These are phyloP conservation scores for Drosophila sproati DNA, from an alignment of 1,140 invertebrate species.

Conservation along the genomic window DNA sequence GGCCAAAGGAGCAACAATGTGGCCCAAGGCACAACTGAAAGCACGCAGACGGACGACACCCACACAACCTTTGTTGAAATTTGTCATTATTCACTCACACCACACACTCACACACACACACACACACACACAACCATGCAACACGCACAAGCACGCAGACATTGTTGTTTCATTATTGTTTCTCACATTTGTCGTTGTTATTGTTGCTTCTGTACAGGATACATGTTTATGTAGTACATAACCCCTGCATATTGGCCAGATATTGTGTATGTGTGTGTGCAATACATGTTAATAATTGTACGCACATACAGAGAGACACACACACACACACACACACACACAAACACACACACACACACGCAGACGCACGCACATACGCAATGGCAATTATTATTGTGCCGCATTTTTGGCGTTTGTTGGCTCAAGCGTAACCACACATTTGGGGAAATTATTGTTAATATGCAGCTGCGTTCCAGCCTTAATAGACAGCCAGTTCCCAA, in stretches of 20 bases:
- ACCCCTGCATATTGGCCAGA: constrained; percentile 54
- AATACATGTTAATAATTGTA: constrained; percentile 72
- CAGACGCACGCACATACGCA: neutral
- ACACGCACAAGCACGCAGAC: constrained; percentile 1
- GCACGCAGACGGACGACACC: constrained; percentile 21
- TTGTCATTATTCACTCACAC: constrained; percentile 66
- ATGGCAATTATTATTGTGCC: constrained; percentile 61
- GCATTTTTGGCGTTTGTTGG: constrained; percentile 74
- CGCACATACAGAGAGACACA: constrained; percentile 33
- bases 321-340: constrained; percentile 9
- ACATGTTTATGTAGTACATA: constrained; percentile 45
- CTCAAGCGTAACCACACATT: constrained; percentile 77
- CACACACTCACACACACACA: constrained; percentile 18
- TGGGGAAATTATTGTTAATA: constrained; percentile 80
- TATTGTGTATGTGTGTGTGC: constrained; percentile 53
- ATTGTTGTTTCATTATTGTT: constrained; percentile 52
- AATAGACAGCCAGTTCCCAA: constrained; percentile 13
- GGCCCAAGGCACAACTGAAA: constrained; percentile 63
- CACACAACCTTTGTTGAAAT: constrained; percentile 32
- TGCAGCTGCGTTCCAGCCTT: constrained; percentile 66
- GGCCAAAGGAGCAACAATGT: constrained; percentile 61
- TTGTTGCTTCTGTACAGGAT: constrained; percentile 51
- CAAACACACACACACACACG: constrained; percentile 1
- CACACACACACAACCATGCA: neutral
- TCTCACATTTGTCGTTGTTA: constrained; percentile 59